Evolutionary conservation across 1,140 invertebrate species (phyloP).

Genomic region (Ericerus pela): DNA sequence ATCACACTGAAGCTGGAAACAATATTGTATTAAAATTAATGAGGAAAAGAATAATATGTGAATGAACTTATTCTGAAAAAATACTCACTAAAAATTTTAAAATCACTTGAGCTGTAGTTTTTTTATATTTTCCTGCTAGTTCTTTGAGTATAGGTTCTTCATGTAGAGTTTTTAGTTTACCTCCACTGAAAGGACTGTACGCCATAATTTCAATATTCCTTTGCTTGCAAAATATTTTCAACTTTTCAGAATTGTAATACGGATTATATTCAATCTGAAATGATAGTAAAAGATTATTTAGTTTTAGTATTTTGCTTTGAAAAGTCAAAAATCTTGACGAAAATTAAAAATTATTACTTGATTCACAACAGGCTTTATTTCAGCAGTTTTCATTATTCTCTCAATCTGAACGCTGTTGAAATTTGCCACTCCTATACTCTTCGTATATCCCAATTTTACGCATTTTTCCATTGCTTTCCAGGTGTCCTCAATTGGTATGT

Average conservation of each 20-base stretch:
- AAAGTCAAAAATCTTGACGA: too few relatives aligned
- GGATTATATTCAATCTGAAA: constrained; percentile 66
- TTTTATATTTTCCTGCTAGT: constrained; percentile 53
- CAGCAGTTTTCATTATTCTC: constrained; percentile 46
- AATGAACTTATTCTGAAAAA: neutral
- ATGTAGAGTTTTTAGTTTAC: constrained; percentile 39
- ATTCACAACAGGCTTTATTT: constrained; percentile 59
- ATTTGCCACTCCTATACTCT: constrained; percentile 77
- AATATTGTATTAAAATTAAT: neutral
- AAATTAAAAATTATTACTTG: too few relatives aligned
- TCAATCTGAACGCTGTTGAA: constrained; percentile 73
- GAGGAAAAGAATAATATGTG: neutral
- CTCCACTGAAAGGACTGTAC: constrained; percentile 64
- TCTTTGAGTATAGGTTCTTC: constrained; percentile 44
- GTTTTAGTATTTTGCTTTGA: too few relatives aligned
- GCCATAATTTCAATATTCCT: constrained; percentile 54
- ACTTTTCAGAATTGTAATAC: constrained; percentile 60
- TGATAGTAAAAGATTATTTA: too few relatives aligned
- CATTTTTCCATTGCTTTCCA: constrained; percentile 78
- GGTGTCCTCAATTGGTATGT: constrained; percentile 54
- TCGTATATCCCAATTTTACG: constrained; percentile 49
- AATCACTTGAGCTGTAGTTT: constrained; percentile 52
- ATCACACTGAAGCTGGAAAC: constrained; percentile 33
- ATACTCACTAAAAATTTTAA: constrained; percentile 40
- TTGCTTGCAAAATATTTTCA: constrained; percentile 53